Evolutionary conservation across 2,113 vertebrate genomes (phyloP).

Genomic region (Myiozetetes cayanensis): DNA sequence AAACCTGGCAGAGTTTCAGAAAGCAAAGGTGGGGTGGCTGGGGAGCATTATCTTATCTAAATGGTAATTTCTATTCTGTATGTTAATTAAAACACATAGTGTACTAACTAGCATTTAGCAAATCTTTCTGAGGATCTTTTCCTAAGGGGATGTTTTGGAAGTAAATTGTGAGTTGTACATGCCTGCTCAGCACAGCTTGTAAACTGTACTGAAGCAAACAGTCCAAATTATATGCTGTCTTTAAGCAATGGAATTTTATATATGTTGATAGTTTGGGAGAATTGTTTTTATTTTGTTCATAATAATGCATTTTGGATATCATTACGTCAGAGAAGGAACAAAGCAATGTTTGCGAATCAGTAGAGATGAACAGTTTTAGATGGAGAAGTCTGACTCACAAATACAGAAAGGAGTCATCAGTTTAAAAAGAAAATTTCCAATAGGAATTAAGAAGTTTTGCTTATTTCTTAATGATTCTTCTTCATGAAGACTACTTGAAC

Average conservation of each 20-base stretch:
- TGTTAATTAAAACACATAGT: conserved; percentile 25
- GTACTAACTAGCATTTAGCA: conserved; percentile 27
- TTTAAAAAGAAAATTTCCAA: neutral
- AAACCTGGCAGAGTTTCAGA: conserved; percentile 17
- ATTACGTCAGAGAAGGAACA: neutral
- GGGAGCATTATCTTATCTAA: conserved; percentile 50
- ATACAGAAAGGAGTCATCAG: neutral
- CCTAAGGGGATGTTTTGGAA: conserved; percentile 25
- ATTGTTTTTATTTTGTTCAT: neutral
- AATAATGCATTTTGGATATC: neutral
- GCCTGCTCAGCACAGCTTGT: neutral
- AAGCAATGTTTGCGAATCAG: neutral
- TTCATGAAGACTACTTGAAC: neutral
- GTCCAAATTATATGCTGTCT: neutral
- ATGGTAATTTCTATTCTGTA: conserved; percentile 49
- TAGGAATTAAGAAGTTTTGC: neutral
- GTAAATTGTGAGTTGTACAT: neutral
- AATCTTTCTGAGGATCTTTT: conserved; percentile 4
- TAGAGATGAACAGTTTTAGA: neutral
- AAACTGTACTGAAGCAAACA: neutral
- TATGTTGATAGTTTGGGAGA: neutral
- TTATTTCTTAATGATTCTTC: neutral
- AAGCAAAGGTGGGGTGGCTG: neutral
- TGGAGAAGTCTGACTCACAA: neutral
- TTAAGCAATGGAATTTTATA: neutral